Base-by-base conservation (phyloP, 1,140 invertebrate species). In the Lasioglossum baleicum region DNA sequence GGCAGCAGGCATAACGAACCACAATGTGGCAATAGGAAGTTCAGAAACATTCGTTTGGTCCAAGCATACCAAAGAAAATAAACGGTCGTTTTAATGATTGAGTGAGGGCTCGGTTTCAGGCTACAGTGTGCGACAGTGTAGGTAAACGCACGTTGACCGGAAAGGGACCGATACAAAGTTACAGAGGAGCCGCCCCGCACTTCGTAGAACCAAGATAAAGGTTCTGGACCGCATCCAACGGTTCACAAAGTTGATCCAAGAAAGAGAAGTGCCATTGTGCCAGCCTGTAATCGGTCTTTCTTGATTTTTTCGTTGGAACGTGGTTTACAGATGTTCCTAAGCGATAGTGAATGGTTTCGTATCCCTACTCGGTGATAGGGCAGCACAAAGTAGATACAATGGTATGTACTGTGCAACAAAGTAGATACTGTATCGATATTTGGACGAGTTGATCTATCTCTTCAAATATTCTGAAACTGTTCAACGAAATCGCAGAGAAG, bases 171-270 rank as follows among this genome's bases (percentile, higher is more conserved):
- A 40, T 6, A 63, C 75, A 63, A 69, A 40, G 66, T 70, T 69
- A 61, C 75, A 69, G 31, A 40, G 51, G 75, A 2, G 22, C 56
- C 67, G 67, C 67, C 66, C 26, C 53, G 10, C 69, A 63, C 58
- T 71, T 83, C 68, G 66, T 80, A 13, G 76, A 63, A 83, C 66
- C 53, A 42, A 75, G 70, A 83, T 83, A 75, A 84, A 74, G 56
- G 56, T 83, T 73, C 64, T 63, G 17, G 7, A 7, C 42, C 13
- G n/a, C 4, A 17, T 13, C 22, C 13, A 10, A 13, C 20, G 26
- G 0, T n/a, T 2, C 31, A 71, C 58, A 77, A 77, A 70, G 58
- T 77, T 77, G 75, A 63, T 35, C 17, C 7, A 6, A 31, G 56
- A 42, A 69, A 69, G 17, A 77, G 63, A 7, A 61, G 56, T 51